Evolutionary conservation across 2,797 vertebrate genomes (phyloP).

Genomic region (Glossophaga mutica): DNA sequence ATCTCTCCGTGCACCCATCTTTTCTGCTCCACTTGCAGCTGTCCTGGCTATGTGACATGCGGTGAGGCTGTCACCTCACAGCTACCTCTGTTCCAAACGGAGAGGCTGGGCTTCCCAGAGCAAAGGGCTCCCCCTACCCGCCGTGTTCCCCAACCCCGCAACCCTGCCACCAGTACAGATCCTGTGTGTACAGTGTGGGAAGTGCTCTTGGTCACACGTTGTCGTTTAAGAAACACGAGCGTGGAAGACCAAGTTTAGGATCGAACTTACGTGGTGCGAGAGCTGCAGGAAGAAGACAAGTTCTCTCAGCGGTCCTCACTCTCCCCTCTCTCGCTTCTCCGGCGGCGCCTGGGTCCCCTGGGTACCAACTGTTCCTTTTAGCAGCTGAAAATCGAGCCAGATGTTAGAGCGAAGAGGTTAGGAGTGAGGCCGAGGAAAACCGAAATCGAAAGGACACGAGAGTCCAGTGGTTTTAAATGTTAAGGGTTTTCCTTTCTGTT

Average conservation of each 20-base stretch:
- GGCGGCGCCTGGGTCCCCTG: rapidly evolving
- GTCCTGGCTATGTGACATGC: neutral
- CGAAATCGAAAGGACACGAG: neutral
- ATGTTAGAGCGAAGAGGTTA: neutral
- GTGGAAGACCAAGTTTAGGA: too few relatives aligned
- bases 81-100: neutral
- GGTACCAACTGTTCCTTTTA: neutral
- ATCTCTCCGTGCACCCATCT: neutral
- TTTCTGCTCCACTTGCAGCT: neutral
- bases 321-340: neutral
- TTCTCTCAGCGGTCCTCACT: neutral
- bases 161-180: too few relatives aligned
- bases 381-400: neutral
- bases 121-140: too few relatives aligned
- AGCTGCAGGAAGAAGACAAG: rapidly evolving
- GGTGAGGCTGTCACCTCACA: neutral
- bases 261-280: neutral
- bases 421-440: neutral
- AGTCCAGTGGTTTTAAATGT: too few relatives aligned
- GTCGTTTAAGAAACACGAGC: too few relatives aligned
- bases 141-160: too few relatives aligned
- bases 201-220: too few relatives aligned
- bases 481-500: neutral
- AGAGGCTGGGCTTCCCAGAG: neutral
- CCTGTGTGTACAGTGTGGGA: too few relatives aligned